Conservation (phyloP, 37 sponge, comb jelly and placozoan species). For the Lycopodina hypogea region DNA sequence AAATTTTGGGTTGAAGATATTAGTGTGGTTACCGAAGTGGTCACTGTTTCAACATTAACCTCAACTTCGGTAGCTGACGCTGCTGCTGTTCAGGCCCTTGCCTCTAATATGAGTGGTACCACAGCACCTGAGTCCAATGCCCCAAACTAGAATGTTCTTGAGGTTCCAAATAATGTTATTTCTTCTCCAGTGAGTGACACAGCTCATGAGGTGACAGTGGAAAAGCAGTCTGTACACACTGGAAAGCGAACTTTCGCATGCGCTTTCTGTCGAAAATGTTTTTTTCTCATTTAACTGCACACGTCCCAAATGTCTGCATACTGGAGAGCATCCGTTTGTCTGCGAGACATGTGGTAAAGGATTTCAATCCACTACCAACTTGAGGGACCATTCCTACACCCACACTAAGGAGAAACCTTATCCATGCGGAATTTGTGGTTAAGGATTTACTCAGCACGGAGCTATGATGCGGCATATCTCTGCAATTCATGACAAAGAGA, state of each 20-base stretch:
- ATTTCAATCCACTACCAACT: slow-evolving; percentile 22
- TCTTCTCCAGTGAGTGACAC: too few relatives aligned
- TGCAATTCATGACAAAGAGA: slow-evolving; percentile 31
- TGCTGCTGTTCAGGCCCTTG: neutral
- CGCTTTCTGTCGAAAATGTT: slow-evolving; percentile 19
- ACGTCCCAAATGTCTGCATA: slow-evolving; percentile 33
- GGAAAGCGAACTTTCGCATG: slow-evolving; percentile 19
- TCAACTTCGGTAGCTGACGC: too few relatives aligned
- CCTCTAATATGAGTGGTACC: too few relatives aligned
- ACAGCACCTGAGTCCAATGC: too few relatives aligned
- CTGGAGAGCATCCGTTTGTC: slow-evolving; percentile 12
- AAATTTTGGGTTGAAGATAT: too few relatives aligned
- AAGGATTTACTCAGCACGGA: slow-evolving; percentile 36
- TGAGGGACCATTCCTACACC: slow-evolving; percentile 16
- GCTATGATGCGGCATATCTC: slow-evolving; percentile 34
- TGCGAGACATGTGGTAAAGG: slow-evolving; percentile 36
- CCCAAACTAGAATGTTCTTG: too few relatives aligned
- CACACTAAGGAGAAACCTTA: slow-evolving; percentile 44
- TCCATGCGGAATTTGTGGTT: slow-evolving; percentile 21
- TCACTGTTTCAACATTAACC: too few relatives aligned
- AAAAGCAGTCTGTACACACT: slow-evolving; percentile 4
- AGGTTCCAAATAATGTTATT: too few relatives aligned
- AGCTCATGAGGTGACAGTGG: slow-evolving; percentile 6
- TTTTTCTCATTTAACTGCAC: slow-evolving; percentile 2
- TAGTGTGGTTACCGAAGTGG: too few relatives aligned